Evolutionary conservation across 1,140 invertebrate genomes (phyloP).

Genomic region (Drosophila persimilis): DNA sequence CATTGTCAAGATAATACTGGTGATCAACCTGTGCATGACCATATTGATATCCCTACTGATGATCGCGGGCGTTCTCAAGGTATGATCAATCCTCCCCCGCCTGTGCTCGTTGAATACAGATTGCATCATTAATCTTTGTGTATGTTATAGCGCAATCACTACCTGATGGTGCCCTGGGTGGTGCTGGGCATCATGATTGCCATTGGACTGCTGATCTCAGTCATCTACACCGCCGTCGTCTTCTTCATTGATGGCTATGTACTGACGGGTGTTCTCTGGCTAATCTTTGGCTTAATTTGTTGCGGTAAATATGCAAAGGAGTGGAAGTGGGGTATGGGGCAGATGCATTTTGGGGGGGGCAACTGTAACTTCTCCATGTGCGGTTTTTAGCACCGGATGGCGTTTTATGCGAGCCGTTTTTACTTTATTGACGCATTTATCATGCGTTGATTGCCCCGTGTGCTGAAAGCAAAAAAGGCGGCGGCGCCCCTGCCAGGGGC

Average conservation of each 20-base stretch:
- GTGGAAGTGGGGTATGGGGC: neutral
- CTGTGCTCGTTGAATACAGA: neutral
- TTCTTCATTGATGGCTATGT: slow-evolving; percentile 86
- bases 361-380: slow-evolving; percentile 31
- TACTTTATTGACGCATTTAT: slow-evolving; percentile 71
- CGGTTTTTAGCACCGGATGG: slow-evolving; percentile 72
- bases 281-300: slow-evolving; percentile 86
- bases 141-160: slow-evolving; percentile 88
- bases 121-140: slow-evolving; percentile 26
- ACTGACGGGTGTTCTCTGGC: slow-evolving; percentile 85
- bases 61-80: slow-evolving; percentile 89
- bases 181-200: slow-evolving; percentile 90
- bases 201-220: slow-evolving; percentile 88
- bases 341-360: neutral
- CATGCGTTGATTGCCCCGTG: slow-evolving; percentile 65
- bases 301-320: slow-evolving; percentile 84
- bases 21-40: slow-evolving; percentile 91
- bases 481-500: slow-evolving; percentile 5
- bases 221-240: slow-evolving; percentile 89
- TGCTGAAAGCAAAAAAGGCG: slow-evolving; percentile 34
- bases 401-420: slow-evolving; percentile 44
- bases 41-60: slow-evolving; percentile 89
- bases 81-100: slow-evolving; percentile 68
- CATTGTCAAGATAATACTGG: slow-evolving; percentile 90
- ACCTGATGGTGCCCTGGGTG: slow-evolving; percentile 92